phyloP scores from a whole-genome alignment of 2,888 invertebrate species.

The Agapostemon virescens region DNA sequence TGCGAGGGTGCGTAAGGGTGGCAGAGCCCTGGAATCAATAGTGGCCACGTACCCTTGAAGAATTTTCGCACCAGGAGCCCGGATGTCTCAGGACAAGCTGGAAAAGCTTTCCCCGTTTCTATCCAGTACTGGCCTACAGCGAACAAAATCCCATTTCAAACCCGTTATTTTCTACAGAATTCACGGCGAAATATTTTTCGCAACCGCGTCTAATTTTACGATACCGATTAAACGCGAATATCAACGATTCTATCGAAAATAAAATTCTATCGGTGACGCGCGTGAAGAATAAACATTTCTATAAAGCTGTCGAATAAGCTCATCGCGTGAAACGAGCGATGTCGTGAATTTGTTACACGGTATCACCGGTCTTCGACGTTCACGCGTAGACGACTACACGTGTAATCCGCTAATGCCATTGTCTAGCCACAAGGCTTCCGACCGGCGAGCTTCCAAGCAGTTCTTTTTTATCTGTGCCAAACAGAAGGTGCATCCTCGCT shows the following conservation, averaged over 20 bases:
- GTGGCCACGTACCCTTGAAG: conserved; percentile 73
- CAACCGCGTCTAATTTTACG: neutral
- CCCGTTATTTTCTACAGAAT: conserved; percentile 5
- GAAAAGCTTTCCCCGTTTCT: conserved; percentile 43
- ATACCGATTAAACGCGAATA: neutral
- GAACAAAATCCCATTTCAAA: conserved; percentile 22
- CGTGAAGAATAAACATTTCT: neutral
- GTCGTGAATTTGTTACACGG: conserved; percentile 6
- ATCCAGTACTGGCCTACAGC: conserved; percentile 17
- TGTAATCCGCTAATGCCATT: conserved; percentile 43
- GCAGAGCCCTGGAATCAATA: conserved; percentile 75
- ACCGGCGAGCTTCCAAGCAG: conserved; percentile 6
- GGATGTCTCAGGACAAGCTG: conserved; percentile 60
- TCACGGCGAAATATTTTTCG: too few species aligned
- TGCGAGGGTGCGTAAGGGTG: conserved; percentile 71
- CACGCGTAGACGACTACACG: conserved; percentile 32
- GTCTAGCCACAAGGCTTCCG: conserved; percentile 36
- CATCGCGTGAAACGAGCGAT: neutral
- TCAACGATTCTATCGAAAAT: too few species aligned
- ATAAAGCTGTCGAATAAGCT: neutral
- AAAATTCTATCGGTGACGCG: neutral
- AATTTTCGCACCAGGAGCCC: conserved; percentile 72
- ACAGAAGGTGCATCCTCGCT: neutral
- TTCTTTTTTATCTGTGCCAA: conserved; percentile 7
- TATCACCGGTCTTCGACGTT: conserved; percentile 17